These are phyloP conservation scores for Anthopleura sola DNA, from an alignment of 64 coral and sea anemone species.

Conservation along the genomic window DNA sequence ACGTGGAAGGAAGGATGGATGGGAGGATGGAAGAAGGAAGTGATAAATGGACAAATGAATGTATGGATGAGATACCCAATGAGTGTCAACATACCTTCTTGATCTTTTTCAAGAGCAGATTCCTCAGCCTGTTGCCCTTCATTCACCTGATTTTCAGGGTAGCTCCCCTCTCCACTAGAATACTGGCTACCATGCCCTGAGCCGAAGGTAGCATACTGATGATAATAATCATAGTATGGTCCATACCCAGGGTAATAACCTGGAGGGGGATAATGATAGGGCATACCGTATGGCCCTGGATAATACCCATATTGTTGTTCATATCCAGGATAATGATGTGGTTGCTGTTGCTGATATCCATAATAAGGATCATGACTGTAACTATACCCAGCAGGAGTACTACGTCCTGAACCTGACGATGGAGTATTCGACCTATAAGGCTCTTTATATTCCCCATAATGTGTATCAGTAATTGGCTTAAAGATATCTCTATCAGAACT, in stretches of 20 bases:
- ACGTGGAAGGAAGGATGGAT: background rate
- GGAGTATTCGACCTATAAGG: constrained; percentile 2
- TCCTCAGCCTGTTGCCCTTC: background rate
- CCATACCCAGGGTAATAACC: constrained; percentile 43
- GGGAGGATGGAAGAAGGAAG: background rate
- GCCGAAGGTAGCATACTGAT: background rate
- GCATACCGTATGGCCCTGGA: constrained; percentile 10
- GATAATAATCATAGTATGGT: constrained; percentile 41
- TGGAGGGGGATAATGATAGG: constrained; percentile 34
- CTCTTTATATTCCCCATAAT: background rate
- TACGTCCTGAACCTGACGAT: constrained; percentile 34
- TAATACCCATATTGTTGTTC: constrained; percentile 29
- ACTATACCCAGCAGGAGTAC: constrained; percentile 30
- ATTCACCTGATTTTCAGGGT: background rate
- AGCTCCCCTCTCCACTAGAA: constrained; percentile 11
- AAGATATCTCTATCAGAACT: background rate
- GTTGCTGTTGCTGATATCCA: background rate
- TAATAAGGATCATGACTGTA: constrained; percentile 24
- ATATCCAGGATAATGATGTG: constrained; percentile 34
- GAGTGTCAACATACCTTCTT: background rate
- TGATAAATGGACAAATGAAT: background rate
- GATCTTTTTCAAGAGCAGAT: constrained; percentile 1
- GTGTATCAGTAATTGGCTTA: background rate
- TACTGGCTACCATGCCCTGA: constrained; percentile 10
- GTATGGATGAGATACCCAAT: background rate